Percentiles rank a stretch among this genome's conserved stretches.
These are phyloP conservation scores for Drosophila baimaii DNA, from an alignment of 1,140 invertebrate genomes.

Conservation along the genomic window DNA sequence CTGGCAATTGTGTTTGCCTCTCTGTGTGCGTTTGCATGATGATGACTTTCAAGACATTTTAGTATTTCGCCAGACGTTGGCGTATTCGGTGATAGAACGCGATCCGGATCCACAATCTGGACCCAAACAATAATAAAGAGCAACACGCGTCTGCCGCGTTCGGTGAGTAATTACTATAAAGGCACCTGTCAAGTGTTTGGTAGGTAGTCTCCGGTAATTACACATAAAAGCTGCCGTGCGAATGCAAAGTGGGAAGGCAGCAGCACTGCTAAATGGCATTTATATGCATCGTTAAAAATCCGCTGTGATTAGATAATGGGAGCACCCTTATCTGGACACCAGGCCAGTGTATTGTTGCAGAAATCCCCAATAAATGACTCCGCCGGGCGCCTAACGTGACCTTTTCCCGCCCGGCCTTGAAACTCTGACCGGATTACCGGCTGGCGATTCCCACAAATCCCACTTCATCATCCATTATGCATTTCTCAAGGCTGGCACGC, in stretches of 20 bases:
- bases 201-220: constrained; percentile 3
- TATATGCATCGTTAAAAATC: constrained; percentile 21
- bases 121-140: constrained; percentile 9
- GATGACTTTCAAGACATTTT: constrained; percentile 44
- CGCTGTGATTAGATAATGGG: constrained; percentile 58
- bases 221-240: background rate
- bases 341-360: constrained; percentile 20
- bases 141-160: background rate
- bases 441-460: constrained; percentile 22
- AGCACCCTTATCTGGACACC: constrained; percentile 52
- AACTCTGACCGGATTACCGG: background rate
- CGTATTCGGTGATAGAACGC: constrained; percentile 42
- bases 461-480: constrained; percentile 26
- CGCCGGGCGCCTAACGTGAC: background rate
- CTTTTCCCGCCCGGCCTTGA: background rate
- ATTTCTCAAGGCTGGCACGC: constrained; percentile 17
- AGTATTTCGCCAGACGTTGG: constrained; percentile 58
- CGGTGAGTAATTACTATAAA: constrained; percentile 9
- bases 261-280: background rate
- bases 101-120: background rate
- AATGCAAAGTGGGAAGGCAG: background rate
- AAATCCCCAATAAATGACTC: constrained; percentile 47
- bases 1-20: constrained; percentile 20
- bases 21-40: constrained; percentile 33
- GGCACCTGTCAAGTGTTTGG: constrained; percentile 46